A percentile compares a stretch with the other conserved stretches of the same genome.
Evolutionary conservation across 2,113 vertebrate species (phyloP).

Genomic region (Atlantisia rogersi): DNA sequence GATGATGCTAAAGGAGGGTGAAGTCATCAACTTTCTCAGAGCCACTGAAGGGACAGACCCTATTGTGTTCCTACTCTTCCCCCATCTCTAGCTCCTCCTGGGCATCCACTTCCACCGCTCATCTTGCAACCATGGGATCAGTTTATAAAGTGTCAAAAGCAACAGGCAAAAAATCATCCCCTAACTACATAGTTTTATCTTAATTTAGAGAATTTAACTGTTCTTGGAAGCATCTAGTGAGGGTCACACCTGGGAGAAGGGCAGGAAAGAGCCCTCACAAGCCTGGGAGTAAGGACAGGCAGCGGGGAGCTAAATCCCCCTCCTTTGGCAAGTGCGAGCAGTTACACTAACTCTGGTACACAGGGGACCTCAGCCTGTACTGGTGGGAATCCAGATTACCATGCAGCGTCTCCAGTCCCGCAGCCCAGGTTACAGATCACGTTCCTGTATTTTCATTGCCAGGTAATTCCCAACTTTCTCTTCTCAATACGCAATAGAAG

Average conservation of each 20-base stretch:
- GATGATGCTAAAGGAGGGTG: background rate
- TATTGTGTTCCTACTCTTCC: background rate
- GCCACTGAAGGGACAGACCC: background rate
- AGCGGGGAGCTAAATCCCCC: rapidly evolving
- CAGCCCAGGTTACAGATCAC: background rate
- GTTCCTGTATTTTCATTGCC: background rate
- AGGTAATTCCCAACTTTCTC: background rate
- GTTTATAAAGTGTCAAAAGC: background rate
- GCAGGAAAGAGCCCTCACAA: rapidly evolving
- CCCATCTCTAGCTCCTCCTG: background rate
- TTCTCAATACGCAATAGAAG: background rate
- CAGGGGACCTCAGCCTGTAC: background rate
- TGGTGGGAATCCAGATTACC: background rate
- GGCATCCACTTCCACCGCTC: rapidly evolving
- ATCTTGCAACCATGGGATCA: rapidly evolving
- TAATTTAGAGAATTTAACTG: background rate
- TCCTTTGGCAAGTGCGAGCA: background rate
- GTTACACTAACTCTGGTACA: background rate
- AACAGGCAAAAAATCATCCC: background rate
- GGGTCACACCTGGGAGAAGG: background rate
- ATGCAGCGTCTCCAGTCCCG: rapidly evolving
- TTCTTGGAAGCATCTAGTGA: background rate
- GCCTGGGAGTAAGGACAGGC: background rate
- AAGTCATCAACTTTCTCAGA: background rate
- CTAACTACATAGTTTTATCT: background rate